phyloP scores from a whole-genome alignment of 2,113 vertebrate species.

The Pollimyrus isidori region DNA sequence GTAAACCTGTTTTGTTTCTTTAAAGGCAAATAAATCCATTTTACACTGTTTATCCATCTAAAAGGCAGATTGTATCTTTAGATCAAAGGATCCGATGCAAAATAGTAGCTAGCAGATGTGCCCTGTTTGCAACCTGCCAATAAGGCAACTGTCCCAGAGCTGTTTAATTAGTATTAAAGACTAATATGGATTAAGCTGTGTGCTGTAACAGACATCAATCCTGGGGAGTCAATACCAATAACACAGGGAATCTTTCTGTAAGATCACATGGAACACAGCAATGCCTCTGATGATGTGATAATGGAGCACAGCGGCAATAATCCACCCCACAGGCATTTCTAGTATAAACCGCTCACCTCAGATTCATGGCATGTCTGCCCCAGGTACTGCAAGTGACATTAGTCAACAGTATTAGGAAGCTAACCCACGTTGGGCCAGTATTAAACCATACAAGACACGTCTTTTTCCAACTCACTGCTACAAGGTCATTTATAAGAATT shows the following conservation, averaged over 20 bases:
- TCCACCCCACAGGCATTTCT: constrained; percentile 16
- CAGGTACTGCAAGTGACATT: background rate
- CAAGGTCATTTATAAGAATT: constrained; percentile 40
- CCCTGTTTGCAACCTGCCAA: constrained; percentile 22
- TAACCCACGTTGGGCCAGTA: background rate
- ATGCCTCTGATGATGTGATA: constrained; percentile 21
- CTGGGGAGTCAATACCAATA: constrained; percentile 31
- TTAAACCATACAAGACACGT: constrained; percentile 15
- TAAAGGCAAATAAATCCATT: constrained; percentile 19
- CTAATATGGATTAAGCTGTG: constrained; percentile 40
- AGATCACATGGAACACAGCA: constrained; percentile 30
- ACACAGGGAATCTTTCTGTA: constrained; percentile 32
- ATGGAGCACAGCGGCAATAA: background rate
- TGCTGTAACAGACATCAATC: constrained; percentile 32
- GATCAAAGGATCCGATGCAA: constrained; percentile 32
- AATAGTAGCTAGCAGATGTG: constrained; percentile 29
- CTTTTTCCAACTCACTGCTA: constrained; percentile 28
- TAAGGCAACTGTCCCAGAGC: constrained; percentile 25
- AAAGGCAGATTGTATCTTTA: constrained; percentile 28
- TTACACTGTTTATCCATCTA: constrained; percentile 14
- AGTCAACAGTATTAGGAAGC: background rate
- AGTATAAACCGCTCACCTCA: constrained; percentile 9
- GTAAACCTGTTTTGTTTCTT: constrained; percentile 19
- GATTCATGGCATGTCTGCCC: constrained; percentile 6
- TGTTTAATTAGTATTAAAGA: constrained; percentile 48